Percentiles rank a stretch among this genome's conserved stretches.
phyloP scores from a whole-genome alignment of 1,140 invertebrate genomes.

The Catajapyx aquilonaris region DNA sequence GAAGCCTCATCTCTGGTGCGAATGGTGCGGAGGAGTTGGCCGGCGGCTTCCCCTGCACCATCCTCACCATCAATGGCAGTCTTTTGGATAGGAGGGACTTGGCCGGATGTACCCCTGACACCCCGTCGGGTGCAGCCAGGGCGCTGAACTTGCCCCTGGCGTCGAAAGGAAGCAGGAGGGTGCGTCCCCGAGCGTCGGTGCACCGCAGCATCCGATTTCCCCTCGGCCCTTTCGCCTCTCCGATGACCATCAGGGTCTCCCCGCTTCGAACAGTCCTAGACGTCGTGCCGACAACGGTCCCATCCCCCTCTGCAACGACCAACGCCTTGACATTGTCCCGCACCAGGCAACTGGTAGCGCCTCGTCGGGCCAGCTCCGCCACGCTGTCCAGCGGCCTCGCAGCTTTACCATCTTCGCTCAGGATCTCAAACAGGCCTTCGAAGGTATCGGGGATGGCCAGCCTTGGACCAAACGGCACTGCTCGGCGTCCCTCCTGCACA shows the following conservation, averaged over 20 bases:
- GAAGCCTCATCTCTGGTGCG: slow-evolving; percentile 57
- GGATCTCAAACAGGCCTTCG: slow-evolving; percentile 76
- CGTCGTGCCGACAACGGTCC: slow-evolving; percentile 38
- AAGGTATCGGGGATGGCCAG: slow-evolving; percentile 76
- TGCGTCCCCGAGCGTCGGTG: slow-evolving; percentile 61
- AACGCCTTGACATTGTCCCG: slow-evolving; percentile 68
- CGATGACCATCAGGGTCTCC: slow-evolving; percentile 52
- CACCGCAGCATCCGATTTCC: slow-evolving; percentile 59
- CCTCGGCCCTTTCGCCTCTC: slow-evolving; percentile 38
- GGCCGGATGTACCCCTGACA: slow-evolving; percentile 74
- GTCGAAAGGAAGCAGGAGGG: slow-evolving; percentile 58
- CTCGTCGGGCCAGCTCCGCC: slow-evolving; percentile 49
- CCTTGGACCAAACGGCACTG: slow-evolving; percentile 54
- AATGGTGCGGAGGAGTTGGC: slow-evolving; percentile 47
- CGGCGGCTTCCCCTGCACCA: slow-evolving; percentile 68
- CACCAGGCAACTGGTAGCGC: slow-evolving; percentile 58
- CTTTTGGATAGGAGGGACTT: slow-evolving; percentile 67
- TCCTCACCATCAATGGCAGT: slow-evolving; percentile 68
- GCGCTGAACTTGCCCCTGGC: slow-evolving; percentile 75
- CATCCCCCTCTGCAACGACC: slow-evolving; percentile 38
- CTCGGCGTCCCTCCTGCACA: slow-evolving; percentile 60
- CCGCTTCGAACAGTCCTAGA: slow-evolving; percentile 48
- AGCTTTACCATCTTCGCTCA: slow-evolving; percentile 77
- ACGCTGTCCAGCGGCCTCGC: slow-evolving; percentile 76
- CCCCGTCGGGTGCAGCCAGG: slow-evolving; percentile 72